Evolutionary conservation across 2,113 vertebrate species (phyloP).

Genomic region (Formicarius rufipectus): DNA sequence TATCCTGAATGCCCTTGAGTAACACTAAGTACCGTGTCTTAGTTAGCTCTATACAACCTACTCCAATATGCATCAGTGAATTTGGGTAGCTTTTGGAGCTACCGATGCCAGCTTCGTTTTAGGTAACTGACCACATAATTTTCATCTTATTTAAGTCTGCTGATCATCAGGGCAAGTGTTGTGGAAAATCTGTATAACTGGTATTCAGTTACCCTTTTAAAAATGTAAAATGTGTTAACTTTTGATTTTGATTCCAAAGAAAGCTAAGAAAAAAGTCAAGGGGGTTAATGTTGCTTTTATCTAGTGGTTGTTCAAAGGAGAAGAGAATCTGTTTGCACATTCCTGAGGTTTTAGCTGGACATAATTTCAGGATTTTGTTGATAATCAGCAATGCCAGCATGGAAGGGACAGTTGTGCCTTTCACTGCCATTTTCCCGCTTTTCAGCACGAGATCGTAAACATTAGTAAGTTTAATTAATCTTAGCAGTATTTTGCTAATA

Average conservation of each 20-base stretch:
- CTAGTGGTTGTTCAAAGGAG: neutral
- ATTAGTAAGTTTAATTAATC: neutral
- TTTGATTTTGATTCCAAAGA: neutral
- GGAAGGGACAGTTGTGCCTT: neutral
- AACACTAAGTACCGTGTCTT: neutral
- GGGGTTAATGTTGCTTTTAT: neutral
- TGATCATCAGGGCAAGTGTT: neutral
- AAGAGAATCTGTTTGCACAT: neutral
- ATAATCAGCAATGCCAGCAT: neutral
- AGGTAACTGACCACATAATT: neutral
- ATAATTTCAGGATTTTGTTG: neutral
- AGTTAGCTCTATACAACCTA: neutral
- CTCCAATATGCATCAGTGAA: neutral
- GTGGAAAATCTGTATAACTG: neutral
- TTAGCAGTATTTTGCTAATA: neutral
- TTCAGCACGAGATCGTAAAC: accelerated
- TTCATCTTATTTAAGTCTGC: accelerated
- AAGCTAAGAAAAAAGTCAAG: neutral
- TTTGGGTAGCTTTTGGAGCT: neutral
- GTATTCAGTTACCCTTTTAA: neutral
- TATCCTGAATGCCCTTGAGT: neutral
- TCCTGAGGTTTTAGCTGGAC: neutral
- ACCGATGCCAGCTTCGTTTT: neutral
- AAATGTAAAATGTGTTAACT: neutral
- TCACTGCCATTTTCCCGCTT: neutral